Evolutionary conservation across 2,888 invertebrate species (phyloP).

Genomic region (Anticlea derivata): DNA sequence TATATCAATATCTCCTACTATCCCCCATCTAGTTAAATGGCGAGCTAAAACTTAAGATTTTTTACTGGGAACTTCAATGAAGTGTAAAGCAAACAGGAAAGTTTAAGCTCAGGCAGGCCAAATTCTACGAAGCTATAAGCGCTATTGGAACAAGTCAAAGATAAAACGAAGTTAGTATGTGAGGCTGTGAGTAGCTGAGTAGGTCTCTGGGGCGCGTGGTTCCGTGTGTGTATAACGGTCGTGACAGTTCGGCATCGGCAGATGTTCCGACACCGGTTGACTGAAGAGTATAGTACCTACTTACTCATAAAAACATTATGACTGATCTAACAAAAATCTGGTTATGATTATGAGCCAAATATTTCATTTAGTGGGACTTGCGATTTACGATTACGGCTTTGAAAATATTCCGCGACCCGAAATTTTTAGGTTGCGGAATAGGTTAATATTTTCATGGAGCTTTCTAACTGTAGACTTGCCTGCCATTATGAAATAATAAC

Average conservation of each 20-base stretch:
- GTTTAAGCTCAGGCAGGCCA: background rate
- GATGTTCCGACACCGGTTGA: constrained; percentile 27
- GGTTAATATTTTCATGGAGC: too few relatives aligned
- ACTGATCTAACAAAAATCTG: constrained; percentile 10
- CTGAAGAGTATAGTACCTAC: constrained; percentile 20
- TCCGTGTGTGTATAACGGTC: constrained; percentile 63
- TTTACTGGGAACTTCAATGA: background rate
- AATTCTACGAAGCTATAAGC: background rate
- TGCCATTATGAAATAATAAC: too few relatives aligned
- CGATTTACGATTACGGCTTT: too few relatives aligned
- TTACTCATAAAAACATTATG: too few relatives aligned
- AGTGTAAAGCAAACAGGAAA: background rate
- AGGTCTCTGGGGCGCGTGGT: constrained; percentile 49
- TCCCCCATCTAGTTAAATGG: too few relatives aligned
- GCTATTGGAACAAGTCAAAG: background rate
- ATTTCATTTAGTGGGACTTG: too few relatives aligned
- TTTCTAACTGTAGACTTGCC: too few relatives aligned
- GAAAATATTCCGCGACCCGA: too few relatives aligned
- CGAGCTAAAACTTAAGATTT: too few relatives aligned
- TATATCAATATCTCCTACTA: too few relatives aligned
- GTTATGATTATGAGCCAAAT: background rate
- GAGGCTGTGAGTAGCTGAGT: constrained; percentile 31
- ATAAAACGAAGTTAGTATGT: background rate
- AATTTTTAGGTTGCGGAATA: too few relatives aligned
- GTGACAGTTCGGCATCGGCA: constrained; percentile 53